Percentiles rank a stretch among this genome's conserved stretches.
These are phyloP conservation scores for Zaprionus tsacasi DNA, from an alignment of 1,140 invertebrate species.

Conservation along the genomic window DNA sequence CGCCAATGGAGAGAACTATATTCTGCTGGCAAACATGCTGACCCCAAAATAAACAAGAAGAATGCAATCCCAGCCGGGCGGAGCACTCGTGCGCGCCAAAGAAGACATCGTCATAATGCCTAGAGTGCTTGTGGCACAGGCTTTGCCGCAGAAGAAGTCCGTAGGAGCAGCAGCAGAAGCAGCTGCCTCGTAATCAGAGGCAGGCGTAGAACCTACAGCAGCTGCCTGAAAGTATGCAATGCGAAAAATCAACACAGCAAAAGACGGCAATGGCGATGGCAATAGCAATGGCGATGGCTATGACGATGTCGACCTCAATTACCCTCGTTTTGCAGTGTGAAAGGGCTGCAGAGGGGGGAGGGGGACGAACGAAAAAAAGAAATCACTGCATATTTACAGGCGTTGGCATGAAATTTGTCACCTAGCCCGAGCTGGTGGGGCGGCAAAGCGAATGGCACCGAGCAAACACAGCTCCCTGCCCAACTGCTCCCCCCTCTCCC, in stretches of 20 bases:
- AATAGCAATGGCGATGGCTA: constrained; percentile 32
- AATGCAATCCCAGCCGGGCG: constrained; percentile 49
- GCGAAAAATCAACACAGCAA: constrained; percentile 78
- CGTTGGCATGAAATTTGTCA: constrained; percentile 82
- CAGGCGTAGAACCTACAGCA: constrained; percentile 52
- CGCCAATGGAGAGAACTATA: constrained; percentile 57
- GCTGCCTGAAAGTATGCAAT: constrained; percentile 75
- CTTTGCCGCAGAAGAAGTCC: constrained; percentile 29
- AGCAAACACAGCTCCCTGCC: constrained; percentile 64
- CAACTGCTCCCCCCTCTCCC: constrained; percentile 7
- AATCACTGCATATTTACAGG: constrained; percentile 78
- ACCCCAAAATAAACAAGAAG: constrained; percentile 76
- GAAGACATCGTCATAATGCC: constrained; percentile 75
- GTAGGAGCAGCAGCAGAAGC: neutral
- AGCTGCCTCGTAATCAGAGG: constrained; percentile 48
- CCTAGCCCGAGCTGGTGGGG: constrained; percentile 47
- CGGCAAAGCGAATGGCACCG: constrained; percentile 45
- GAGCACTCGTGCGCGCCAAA: constrained; percentile 69
- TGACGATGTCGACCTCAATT: constrained; percentile 75
- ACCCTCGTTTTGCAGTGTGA: constrained; percentile 68
- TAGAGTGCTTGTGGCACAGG: constrained; percentile 42
- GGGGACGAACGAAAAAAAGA: constrained; percentile 13
- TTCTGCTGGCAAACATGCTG: constrained; percentile 78
- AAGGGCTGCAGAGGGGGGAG: constrained; percentile 28
- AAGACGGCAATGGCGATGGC: constrained; percentile 32